Evolutionary conservation across 2,797 vertebrate genomes (phyloP).

Genomic region (Podarcis siculus): DNA sequence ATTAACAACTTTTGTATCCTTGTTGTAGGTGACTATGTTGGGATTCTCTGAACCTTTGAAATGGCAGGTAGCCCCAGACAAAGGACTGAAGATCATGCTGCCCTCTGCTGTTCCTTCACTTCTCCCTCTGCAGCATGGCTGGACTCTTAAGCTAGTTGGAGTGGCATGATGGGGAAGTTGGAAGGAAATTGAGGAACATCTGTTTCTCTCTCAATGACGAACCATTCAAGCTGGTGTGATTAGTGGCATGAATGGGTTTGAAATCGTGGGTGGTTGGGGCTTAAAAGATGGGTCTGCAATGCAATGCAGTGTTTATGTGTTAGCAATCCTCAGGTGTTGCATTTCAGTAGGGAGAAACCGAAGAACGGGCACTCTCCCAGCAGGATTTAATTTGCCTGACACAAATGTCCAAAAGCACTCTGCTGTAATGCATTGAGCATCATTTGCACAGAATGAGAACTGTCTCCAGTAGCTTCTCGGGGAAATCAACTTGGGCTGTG

Average conservation of each 20-base stretch:
- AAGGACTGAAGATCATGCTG: conserved; percentile 80
- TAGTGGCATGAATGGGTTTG: background rate
- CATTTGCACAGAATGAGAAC: background rate
- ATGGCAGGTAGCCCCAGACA: conserved; percentile 76
- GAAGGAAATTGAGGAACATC: background rate
- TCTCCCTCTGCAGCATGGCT: conserved; percentile 72
- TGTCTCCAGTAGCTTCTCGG: background rate
- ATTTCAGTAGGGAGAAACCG: background rate
- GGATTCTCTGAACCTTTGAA: conserved; percentile 76
- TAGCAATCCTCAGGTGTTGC: rapidly evolving
- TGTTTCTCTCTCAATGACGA: background rate
- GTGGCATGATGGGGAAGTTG: conserved; percentile 72
- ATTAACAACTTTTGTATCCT: background rate
- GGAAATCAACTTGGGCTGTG: background rate
- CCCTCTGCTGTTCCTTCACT: conserved; percentile 70
- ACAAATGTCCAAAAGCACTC: background rate
- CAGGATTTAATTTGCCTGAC: background rate
- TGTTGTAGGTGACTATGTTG: conserved; percentile 84
- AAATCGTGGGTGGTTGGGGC: background rate
- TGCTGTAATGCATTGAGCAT: background rate
- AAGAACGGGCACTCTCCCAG: background rate
- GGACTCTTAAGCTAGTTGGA: conserved; percentile 84
- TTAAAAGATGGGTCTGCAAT: background rate
- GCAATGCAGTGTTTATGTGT: background rate
- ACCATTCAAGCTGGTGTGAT: background rate